A percentile compares a stretch with the other conserved stretches of the same genome.
Conservation (phyloP, 1,140 invertebrate genomes). For the Aphidius gifuensis region DNA sequence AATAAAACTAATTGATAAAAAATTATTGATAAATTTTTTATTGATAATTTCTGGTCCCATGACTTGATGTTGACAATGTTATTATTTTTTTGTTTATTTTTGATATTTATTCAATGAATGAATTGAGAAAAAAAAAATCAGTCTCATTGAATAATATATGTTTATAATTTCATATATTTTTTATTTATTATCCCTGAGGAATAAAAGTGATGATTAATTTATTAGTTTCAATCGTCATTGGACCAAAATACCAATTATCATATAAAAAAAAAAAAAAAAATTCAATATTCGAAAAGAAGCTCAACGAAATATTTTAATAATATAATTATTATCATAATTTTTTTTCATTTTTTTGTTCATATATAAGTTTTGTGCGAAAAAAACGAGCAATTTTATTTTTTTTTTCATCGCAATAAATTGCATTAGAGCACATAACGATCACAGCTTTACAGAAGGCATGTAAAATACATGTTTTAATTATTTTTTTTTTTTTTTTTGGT, state of each 20-base stretch:
- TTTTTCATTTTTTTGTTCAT: no score
- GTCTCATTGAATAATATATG: conserved; percentile 5
- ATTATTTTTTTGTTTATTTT: neutral
- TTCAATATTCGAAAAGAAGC: no score
- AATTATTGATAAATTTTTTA: neutral
- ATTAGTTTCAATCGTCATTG: no score
- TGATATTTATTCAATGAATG: neutral
- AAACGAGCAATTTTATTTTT: no score
- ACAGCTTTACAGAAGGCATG: conserved; percentile 52
- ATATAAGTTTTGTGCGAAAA: no score
- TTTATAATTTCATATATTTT: no score
- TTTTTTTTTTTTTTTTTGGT: neutral
- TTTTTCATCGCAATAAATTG: no score
- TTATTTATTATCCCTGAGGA: no score
- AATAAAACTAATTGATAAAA: conserved; percentile 1
- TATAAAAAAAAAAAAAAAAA: no score
- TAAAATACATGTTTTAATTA: conserved; percentile 32
- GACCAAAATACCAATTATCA: neutral
- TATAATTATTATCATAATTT: no score
- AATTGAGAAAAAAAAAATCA: conserved; percentile 1
- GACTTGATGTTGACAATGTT: neutral
- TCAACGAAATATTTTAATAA: no score
- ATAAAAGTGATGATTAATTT: no score
- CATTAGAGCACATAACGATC: conserved; percentile 37
- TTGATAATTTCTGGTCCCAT: neutral